phyloP scores from a whole-genome alignment of 2,113 vertebrate genomes.

The Ascaphus truei region DNA sequence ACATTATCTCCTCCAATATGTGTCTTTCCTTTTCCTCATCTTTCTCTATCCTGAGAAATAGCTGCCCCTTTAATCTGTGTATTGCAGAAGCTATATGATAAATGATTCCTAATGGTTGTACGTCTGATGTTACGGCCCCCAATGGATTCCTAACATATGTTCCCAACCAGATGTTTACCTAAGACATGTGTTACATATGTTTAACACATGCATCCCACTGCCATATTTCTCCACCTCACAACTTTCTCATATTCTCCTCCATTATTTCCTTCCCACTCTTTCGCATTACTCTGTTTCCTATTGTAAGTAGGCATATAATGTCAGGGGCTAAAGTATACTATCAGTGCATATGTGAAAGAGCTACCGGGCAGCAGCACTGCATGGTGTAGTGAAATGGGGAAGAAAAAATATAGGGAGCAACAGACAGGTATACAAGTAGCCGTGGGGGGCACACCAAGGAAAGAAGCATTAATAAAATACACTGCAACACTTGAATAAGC shows the following conservation, averaged over 20 bases:
- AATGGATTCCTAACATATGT: slow-evolving; percentile 25
- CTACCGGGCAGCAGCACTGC: too few species aligned
- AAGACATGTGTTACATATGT: slow-evolving; percentile 26
- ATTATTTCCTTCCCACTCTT: background rate
- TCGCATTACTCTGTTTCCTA: background rate
- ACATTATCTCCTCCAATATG: background rate
- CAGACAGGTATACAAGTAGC: too few species aligned
- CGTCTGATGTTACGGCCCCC: slow-evolving; percentile 18
- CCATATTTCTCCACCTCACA: slow-evolving; percentile 9
- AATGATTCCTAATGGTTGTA: background rate
- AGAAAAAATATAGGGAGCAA: too few species aligned
- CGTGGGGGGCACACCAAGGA: too few species aligned
- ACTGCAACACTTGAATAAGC: too few species aligned
- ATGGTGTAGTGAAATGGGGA: too few species aligned
- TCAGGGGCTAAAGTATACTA: background rate
- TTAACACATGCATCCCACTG: background rate
- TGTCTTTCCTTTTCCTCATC: background rate
- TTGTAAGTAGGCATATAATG: background rate
- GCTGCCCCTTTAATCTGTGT: background rate
- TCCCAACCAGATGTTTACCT: slow-evolving; percentile 10
- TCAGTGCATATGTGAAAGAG: too few species aligned
- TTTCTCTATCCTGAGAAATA: background rate
- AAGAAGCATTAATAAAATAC: too few species aligned
- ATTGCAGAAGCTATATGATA: slow-evolving; percentile 8
- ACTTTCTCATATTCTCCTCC: background rate